A percentile compares a stretch with the other conserved stretches of the same genome.
Evolutionary conservation across 2,888 invertebrate genomes (phyloP).

Genomic region (Macrophya annulata): DNA sequence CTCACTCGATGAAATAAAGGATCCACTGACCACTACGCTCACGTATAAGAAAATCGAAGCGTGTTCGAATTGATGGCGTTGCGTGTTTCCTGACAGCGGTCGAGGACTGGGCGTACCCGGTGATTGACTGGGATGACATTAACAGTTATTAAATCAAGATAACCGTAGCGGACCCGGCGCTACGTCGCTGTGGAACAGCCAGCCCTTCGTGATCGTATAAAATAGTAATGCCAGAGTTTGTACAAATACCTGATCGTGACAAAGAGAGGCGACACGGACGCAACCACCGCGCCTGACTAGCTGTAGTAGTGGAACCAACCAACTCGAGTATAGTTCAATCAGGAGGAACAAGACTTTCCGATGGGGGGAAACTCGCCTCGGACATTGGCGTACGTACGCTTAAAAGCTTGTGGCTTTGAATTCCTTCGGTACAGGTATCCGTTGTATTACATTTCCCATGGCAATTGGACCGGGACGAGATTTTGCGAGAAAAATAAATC

Average conservation of each 20-base stretch:
- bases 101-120: conserved; percentile 59
- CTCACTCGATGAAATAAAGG: conserved; percentile 35
- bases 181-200: conserved; percentile 1
- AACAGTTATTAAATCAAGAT: conserved; percentile 75
- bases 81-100: conserved; percentile 52
- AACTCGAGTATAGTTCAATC: conserved; percentile 66
- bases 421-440: background rate
- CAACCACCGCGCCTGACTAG: conserved; percentile 55
- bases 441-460: background rate
- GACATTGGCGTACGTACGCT: conserved; percentile 68
- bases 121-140: conserved; percentile 68
- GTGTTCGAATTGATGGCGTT: conserved; percentile 57
- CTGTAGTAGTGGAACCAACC: conserved; percentile 30
- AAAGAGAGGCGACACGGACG: conserved; percentile 58
- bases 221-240: conserved; percentile 68
- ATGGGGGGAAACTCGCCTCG: conserved; percentile 58
- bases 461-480: conserved; percentile 8
- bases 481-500: conserved; percentile 23
- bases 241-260: conserved; percentile 67
- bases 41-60: conserved; percentile 54
- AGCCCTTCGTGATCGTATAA: conserved; percentile 58
- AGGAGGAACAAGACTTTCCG: conserved; percentile 66
- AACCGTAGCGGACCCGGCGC: conserved; percentile 58
- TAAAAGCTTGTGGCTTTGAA: background rate
- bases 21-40: conserved; percentile 14